phyloP scores from a whole-genome alignment of 2,797 vertebrate species.

The Petrocephalus sullivani region DNA sequence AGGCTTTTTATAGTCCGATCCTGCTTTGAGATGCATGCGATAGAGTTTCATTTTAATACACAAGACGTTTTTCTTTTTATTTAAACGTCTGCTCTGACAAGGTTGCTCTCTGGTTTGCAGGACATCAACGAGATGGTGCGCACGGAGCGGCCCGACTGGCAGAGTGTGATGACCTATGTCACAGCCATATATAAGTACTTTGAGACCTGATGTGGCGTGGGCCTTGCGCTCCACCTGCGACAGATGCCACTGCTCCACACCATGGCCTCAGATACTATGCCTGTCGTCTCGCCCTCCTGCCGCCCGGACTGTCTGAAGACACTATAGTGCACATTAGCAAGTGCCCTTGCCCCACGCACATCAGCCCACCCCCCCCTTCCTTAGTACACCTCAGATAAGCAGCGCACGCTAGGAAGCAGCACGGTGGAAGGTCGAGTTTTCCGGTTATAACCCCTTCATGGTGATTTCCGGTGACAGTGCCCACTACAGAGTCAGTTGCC shows the following conservation, averaged over 20 bases:
- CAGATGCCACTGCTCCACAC: neutral
- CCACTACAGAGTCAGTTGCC: neutral
- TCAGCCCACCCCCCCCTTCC: neutral
- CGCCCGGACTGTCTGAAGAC: neutral
- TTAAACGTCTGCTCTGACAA: neutral
- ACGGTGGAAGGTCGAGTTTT: neutral
- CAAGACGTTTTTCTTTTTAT: neutral
- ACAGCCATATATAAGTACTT: constrained; percentile 99
- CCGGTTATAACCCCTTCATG: neutral
- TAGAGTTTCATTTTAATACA: neutral
- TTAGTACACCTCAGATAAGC: neutral
- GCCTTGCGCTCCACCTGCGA: neutral
- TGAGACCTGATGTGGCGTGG: constrained; percentile 75
- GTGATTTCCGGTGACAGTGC: neutral
- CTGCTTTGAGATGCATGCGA: neutral
- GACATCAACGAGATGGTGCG: constrained; percentile 95
- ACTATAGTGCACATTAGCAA: neutral
- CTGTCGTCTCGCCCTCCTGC: neutral
- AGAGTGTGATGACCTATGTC: constrained; percentile 94
- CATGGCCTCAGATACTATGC: neutral
- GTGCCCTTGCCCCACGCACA: neutral
- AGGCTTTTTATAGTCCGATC: neutral
- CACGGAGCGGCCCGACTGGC: constrained; percentile 93
- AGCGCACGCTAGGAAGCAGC: neutral
- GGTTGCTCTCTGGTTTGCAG: constrained; percentile 51